phyloP scores from a whole-genome alignment of 2,797 vertebrate species.

The Telmatherina bonti region DNA sequence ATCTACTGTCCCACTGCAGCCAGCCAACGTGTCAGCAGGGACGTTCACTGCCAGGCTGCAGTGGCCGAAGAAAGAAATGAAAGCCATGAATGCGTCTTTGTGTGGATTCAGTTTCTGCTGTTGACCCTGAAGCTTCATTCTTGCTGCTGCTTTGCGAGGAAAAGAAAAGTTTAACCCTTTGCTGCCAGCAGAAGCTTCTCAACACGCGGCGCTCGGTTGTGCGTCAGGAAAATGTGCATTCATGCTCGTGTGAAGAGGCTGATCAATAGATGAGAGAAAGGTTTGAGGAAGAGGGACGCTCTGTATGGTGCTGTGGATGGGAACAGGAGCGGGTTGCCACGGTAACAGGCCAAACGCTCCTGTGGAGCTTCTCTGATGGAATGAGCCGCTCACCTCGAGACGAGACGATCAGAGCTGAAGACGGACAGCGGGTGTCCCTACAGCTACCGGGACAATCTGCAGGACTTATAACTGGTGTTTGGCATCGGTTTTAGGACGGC shows the following conservation, averaged over 20 bases:
- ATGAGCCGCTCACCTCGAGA: background rate
- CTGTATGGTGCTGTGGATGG: background rate
- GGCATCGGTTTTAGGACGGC: background rate
- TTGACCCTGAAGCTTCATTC: background rate
- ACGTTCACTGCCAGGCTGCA: too few species aligned
- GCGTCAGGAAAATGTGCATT: too few species aligned
- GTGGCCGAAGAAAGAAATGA: too few species aligned
- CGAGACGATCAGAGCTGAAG: too few species aligned
- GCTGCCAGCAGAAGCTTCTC: too few species aligned
- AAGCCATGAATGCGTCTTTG: background rate
- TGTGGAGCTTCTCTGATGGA: background rate
- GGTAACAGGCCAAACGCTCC: constrained; percentile 21
- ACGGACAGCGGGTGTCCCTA: too few species aligned
- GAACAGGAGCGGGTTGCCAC: constrained; percentile 25
- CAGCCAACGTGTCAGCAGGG: too few species aligned
- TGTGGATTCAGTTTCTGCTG: background rate
- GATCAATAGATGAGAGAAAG: too few species aligned
- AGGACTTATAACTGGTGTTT: constrained; percentile 19
- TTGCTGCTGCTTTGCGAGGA: background rate
- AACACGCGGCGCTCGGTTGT: too few species aligned
- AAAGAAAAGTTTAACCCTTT: background rate
- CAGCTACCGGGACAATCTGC: background rate
- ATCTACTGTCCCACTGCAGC: background rate
- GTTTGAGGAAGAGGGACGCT: too few species aligned
- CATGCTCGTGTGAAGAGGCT: too few species aligned